A percentile compares a stretch with the other conserved stretches of the same genome.
Evolutionary conservation across 2,113 vertebrate species (phyloP).

Genomic region (Cardinalis cardinalis): DNA sequence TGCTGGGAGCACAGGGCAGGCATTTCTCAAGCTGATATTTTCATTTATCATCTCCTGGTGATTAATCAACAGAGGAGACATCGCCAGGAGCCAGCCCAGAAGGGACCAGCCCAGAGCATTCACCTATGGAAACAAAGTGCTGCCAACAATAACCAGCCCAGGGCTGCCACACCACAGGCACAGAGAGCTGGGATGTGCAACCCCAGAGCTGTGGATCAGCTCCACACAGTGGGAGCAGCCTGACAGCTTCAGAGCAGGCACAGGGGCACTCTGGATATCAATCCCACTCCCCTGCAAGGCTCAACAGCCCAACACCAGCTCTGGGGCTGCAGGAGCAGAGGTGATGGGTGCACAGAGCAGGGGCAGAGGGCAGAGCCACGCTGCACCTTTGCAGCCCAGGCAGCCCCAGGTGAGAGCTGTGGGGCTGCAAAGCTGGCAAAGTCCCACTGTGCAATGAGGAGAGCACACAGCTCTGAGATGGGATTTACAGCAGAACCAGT

Average conservation of each 20-base stretch:
- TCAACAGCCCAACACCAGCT: neutral
- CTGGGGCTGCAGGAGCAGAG: neutral
- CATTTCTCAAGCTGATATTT: conserved; percentile 20
- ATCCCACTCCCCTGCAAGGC: rapidly evolving
- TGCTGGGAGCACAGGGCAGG: conserved; percentile 9
- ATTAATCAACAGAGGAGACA: conserved; percentile 8
- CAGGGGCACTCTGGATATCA: neutral
- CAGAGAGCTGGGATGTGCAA: neutral
- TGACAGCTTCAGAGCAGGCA: neutral
- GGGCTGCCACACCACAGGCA: neutral
- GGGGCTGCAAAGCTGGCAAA: neutral
- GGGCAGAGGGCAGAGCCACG: neutral
- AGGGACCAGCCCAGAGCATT: neutral
- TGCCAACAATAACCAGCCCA: neutral
- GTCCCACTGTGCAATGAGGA: rapidly evolving
- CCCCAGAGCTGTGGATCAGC: neutral
- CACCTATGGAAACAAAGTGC: neutral
- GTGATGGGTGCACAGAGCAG: rapidly evolving
- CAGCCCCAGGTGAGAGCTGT: rapidly evolving
- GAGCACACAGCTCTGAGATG: neutral
- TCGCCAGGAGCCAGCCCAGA: neutral
- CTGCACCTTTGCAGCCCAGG: neutral
- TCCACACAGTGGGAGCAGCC: neutral
- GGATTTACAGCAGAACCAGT: neutral
- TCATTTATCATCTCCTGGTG: conserved; percentile 22